Base-by-base conservation (phyloP, 2,888 invertebrate genomes). In the Eupeodes luniger region DNA sequence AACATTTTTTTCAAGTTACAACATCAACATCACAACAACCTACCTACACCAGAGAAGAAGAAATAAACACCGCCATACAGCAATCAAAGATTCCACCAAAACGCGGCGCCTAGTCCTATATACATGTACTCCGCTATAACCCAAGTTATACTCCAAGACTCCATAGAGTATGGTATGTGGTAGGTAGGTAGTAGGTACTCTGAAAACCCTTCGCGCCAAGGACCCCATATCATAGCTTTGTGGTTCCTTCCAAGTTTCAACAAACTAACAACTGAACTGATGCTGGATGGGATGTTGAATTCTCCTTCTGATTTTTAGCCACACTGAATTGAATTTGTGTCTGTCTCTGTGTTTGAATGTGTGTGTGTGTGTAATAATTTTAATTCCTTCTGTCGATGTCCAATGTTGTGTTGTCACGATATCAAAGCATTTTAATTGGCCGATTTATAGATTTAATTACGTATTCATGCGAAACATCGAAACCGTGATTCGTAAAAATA, bases 381-480 rank as follows among this genome's bases (percentile, higher is more conserved):
- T 89, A 89, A 89, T 86, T 90, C 88, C 89, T 86, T 88, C 90
- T 90, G 91, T 90, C 92, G 91, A 91, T 92, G 92, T 92, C 92
- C 92, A 93, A 93, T 93, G 93, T 92, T 92, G 92, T 92, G 92
- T 93, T 93, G 93, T 93, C 93, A 93, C 93, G 93, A 93, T 93
- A 93, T 93, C 93, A 92, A 93, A 93, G 93, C 93, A 93, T 93
- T 93, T 93, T 93, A 93, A 93, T 93, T 93, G 93, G 93, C 92
- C 93, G 93, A 93, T 93, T 93, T 93, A 93, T 93, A 93, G 93
- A 93, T 93, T 93, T 93, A 93, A 93, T 93, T 93, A 93, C 93
- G 93, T 93, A 93, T 93, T 93, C 93, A 93, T 92, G 93, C 93
- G 93, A 93, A 93, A 93, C 93, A 93, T 93, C 92, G 93, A 93